Conservation (phyloP, 2,113 vertebrate genomes). For the Dipodomys spectabilis region DNA sequence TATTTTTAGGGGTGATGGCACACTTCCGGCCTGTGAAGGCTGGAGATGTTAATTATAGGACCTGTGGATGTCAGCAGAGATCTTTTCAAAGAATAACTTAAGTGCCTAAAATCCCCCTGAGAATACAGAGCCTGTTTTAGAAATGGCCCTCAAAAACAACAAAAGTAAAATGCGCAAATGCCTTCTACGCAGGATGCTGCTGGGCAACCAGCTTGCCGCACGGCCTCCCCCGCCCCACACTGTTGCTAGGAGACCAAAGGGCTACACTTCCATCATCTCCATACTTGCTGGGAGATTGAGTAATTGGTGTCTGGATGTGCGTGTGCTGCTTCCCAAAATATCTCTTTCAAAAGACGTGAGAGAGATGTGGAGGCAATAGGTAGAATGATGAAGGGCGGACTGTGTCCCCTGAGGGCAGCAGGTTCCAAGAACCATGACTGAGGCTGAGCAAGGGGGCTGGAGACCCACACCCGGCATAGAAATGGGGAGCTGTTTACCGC, state of each 20-base stretch:
- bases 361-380: rapidly evolving
- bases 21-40: constrained; percentile 66
- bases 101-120: constrained; percentile 53
- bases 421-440: background rate
- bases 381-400: background rate
- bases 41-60: constrained; percentile 82
- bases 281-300: constrained; percentile 79
- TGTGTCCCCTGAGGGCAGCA: background rate
- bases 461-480: background rate
- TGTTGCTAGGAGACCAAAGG: constrained; percentile 83
- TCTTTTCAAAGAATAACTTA: constrained; percentile 79
- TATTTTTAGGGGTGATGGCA: constrained; percentile 71
- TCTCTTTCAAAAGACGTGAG: constrained; percentile 64
- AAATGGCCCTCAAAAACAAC: constrained; percentile 77
- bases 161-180: constrained; percentile 72
- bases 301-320: constrained; percentile 81
- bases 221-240: constrained; percentile 59
- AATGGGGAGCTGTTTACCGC: background rate
- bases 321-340: constrained; percentile 77
- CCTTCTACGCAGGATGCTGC: constrained; percentile 69
- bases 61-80: constrained; percentile 79
- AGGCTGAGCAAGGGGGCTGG: background rate
- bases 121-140: constrained; percentile 80
- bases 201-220: constrained; percentile 73
- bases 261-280: constrained; percentile 80